Conservation (phyloP, 1,140 invertebrate genomes). For the Tetramorium simillimum region DNA sequence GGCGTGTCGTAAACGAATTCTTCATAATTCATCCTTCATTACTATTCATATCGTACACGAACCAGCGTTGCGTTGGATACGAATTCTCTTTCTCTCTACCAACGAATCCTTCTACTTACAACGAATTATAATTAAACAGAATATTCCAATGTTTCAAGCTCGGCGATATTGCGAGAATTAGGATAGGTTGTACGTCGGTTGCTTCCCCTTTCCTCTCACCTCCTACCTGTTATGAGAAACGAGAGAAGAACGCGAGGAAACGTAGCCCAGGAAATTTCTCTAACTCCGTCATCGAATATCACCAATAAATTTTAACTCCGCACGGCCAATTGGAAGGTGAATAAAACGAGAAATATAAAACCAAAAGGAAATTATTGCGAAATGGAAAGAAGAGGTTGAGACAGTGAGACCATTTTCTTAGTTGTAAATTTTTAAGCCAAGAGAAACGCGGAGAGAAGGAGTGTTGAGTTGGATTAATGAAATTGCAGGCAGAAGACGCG, state of each 20-base stretch:
- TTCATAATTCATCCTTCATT: constrained; percentile 46
- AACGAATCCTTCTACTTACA: constrained; percentile 34
- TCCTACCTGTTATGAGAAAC: not conserved
- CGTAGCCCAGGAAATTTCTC: constrained; percentile 41
- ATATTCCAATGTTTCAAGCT: constrained; percentile 43
- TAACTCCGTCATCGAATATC: constrained; percentile 25
- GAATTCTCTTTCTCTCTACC: not conserved
- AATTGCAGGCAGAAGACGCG: constrained; percentile 8
- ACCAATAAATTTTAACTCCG: constrained; percentile 52
- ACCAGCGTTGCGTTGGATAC: not conserved
- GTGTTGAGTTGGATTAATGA: constrained; percentile 41
- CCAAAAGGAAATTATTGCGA: constrained; percentile 31
- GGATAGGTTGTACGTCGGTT: constrained; percentile 11
- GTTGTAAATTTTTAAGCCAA: constrained; percentile 14
- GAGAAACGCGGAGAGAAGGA: not conserved
- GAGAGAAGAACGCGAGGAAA: not conserved
- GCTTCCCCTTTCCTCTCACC: not conserved
- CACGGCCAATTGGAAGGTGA: constrained; percentile 32
- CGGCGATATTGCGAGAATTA: constrained; percentile 26
- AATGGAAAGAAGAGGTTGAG: not conserved
- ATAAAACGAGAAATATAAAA: constrained; percentile 36
- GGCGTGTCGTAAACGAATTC: constrained; percentile 30
- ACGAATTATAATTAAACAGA: constrained; percentile 50
- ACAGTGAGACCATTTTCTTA: not conserved
- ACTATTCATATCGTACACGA: constrained; percentile 36